Conservation (phyloP, 2,888 invertebrate species). For the Oscheius sp. region DNA sequence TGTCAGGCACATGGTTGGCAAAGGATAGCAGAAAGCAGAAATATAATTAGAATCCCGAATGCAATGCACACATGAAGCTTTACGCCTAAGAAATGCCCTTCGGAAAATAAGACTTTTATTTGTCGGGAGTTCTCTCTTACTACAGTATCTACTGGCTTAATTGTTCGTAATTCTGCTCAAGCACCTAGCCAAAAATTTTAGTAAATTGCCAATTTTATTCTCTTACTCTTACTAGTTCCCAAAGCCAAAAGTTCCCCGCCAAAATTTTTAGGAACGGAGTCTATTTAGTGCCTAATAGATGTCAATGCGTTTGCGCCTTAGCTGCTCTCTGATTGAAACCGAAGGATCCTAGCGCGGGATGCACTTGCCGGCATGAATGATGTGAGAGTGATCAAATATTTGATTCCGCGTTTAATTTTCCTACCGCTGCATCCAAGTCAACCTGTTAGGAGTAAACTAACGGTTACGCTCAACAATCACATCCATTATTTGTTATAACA, state of each 20-base stretch:
- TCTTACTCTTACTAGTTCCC: not conserved
- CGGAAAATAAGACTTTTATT: no score
- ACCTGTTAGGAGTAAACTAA: no score
- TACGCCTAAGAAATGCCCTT: not conserved
- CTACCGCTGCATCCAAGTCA: no score
- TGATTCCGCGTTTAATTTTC: not conserved
- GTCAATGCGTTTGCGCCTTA: constrained; percentile 35
- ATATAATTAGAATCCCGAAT: not conserved
- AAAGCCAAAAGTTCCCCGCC: not conserved
- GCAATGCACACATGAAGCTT: not conserved
- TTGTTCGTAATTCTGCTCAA: no score
- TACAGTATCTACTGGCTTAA: no score
- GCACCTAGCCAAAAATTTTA: no score
- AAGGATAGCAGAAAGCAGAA: not conserved
- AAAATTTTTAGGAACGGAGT: constrained; percentile 18
- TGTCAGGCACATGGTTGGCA: not conserved
- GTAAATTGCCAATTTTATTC: not conserved
- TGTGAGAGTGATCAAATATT: constrained; percentile 35
- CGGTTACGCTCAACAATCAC: no score
- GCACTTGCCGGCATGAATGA: constrained; percentile 37
- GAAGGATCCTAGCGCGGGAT: constrained; percentile 30
- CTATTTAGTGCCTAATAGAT: constrained; percentile 30
- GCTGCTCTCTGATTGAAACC: constrained; percentile 36
- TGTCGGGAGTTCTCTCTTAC: no score
- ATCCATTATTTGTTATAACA: no score